Base-by-base conservation (phyloP, 2,888 invertebrate species). In the Drosophila diplacantha region DNA sequence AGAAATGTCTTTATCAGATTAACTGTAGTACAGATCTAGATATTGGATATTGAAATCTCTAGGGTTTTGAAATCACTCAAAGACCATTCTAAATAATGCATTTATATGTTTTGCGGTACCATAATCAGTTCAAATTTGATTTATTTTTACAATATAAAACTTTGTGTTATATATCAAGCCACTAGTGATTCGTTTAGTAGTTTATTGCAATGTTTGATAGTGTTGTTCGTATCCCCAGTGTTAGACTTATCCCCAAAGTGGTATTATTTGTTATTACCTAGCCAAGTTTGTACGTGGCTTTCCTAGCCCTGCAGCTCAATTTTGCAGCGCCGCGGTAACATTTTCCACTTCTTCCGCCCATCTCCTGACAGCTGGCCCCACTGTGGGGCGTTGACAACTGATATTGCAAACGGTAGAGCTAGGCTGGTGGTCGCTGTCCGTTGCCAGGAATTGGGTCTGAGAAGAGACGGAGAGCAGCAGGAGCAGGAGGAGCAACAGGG, bases 331-430 rank as follows among this genome's bases (percentile, higher is more conserved):
- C 9, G 24, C 24, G 41, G n/a, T 26, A 31, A 31, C 4, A 31
- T 3, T 31, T 31, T 11, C n/a, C 46, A 31, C 6, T 47, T 14
- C 29, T 29, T 8, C 12, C 16, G 16, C 7, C 12, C n/a, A 18
- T 16, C 24, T 18, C 29, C 8, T 20, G 31, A 47, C 31, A 24
- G 16, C 24, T 14, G 24, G 34, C 12, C 20, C 52, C 54, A 55
- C 54, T 55, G 52, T 55, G 26, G n/a, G n/a, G 7, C 24, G 44
- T n/a, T 37, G 60, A 51, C 52, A 63, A 71, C 65, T 64, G 52
- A 74, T 63, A 65, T 62, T 61, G 43, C 66, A 64, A 64, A 63
- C 57, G 49, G 52, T 47, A 20, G n/a, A 39, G 39, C 39, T 18
- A 9, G 32, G 18, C 49, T 29, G 38, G 14, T 51, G 37, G 35